These are phyloP conservation scores for Hermodice carunculata DNA, from an alignment of 2,888 invertebrate genomes.

Conservation along the genomic window DNA sequence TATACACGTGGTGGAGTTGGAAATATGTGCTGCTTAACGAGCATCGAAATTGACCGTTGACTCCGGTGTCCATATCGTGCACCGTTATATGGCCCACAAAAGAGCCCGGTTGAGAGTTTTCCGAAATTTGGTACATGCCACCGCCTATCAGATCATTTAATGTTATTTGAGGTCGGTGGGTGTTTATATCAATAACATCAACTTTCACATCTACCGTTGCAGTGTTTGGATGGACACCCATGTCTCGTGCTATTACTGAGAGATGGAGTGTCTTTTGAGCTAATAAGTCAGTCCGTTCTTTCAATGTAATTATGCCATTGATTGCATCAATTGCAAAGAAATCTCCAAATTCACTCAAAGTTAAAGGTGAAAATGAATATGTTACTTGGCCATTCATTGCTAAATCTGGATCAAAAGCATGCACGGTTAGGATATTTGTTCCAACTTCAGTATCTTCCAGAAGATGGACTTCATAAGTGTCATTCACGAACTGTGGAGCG, in stretches of 20 bases:
- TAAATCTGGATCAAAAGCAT: constrained; percentile 17
- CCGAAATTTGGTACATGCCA: too few species aligned
- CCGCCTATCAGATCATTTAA: constrained; percentile 25
- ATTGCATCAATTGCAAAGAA: constrained; percentile 14
- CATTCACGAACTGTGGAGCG: constrained; percentile 18
- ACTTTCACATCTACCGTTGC: too few species aligned
- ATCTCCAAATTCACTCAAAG: background rate
- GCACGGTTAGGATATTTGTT: constrained; percentile 7
- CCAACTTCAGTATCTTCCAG: constrained; percentile 89
- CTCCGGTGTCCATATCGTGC: constrained; percentile 14
- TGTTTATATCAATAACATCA: constrained; percentile 23
- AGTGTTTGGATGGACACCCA: too few species aligned
- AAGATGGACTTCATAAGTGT: too few species aligned
- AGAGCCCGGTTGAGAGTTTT: too few species aligned
- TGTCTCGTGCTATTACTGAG: too few species aligned
- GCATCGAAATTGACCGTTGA: constrained; percentile 12
- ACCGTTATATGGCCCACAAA: constrained; percentile 28
- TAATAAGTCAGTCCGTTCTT: constrained; percentile 8
- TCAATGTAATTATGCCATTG: constrained; percentile 17
- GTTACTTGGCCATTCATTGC: constrained; percentile 19
- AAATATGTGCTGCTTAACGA: constrained; percentile 4
- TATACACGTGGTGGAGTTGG: constrained; percentile 3
- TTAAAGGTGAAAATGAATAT: constrained; percentile 6
- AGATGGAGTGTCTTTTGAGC: too few species aligned
- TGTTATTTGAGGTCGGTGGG: constrained; percentile 19